Evolutionary conservation across 2,797 vertebrate genomes (phyloP).

Genomic region (Dipus sagitta): DNA sequence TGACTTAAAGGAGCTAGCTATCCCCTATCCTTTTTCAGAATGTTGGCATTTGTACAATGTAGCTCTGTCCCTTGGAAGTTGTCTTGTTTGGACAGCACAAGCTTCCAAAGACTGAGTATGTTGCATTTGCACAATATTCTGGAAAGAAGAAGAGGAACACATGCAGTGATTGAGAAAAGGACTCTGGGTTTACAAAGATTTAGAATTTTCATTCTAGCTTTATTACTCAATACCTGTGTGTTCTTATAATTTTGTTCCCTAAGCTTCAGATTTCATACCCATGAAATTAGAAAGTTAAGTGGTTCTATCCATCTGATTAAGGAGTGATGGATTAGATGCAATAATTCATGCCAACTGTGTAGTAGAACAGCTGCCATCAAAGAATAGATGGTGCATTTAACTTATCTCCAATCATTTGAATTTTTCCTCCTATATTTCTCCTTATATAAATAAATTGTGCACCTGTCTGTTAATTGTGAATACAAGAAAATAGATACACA

Average conservation of each 20-base stretch:
- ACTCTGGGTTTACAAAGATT: background rate
- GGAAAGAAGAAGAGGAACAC: background rate
- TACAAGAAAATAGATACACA: background rate
- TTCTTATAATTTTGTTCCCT: background rate
- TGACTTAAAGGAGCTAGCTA: no score
- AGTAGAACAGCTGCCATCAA: background rate
- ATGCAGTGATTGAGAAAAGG: background rate
- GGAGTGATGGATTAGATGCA: no score
- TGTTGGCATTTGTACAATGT: background rate
- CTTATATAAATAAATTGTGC: background rate
- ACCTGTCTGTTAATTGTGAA: background rate
- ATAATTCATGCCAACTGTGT: no score
- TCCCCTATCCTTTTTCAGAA: background rate
- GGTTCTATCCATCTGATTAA: background rate
- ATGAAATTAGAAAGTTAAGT: background rate
- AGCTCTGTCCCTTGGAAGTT: background rate
- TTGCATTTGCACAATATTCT: background rate
- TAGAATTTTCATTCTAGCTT: background rate
- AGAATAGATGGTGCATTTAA: background rate
- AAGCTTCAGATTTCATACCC: background rate
- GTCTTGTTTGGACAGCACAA: background rate
- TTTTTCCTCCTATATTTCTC: background rate
- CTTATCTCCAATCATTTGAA: background rate
- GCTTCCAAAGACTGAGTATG: fast-evolving
- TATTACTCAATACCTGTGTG: background rate